A percentile compares a stretch with the other conserved stretches of the same genome.
Conservation (phyloP, 2,113 vertebrate genomes). For the Dicrurus megarhynchus region DNA sequence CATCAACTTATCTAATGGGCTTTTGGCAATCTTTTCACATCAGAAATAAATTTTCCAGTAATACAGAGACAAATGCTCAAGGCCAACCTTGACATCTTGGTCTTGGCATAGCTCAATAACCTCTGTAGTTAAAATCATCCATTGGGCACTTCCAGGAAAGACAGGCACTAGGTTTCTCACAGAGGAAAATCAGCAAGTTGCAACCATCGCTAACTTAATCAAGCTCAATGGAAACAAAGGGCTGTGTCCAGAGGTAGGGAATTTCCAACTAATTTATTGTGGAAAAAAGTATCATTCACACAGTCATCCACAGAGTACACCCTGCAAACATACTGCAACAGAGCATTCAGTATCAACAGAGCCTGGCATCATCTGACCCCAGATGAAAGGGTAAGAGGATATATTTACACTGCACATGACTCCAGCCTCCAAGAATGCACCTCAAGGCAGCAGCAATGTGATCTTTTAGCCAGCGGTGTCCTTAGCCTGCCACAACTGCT, state of each 20-base stretch:
- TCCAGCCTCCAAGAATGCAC: neutral
- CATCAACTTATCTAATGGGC: slow-evolving; percentile 18
- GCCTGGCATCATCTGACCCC: neutral
- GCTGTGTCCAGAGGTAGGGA: neutral
- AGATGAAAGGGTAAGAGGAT: slow-evolving; percentile 10
- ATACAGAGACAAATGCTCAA: neutral
- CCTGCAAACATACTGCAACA: neutral
- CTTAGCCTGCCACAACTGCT: neutral
- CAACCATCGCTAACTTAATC: neutral
- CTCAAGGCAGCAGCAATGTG: neutral
- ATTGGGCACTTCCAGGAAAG: neutral
- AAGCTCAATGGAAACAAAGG: slow-evolving; percentile 18
- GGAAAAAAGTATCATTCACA: neutral
- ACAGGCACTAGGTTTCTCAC: neutral
- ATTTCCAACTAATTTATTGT: slow-evolving; percentile 2
- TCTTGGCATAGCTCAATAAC: slow-evolving; percentile 6
- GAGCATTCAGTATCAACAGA: no score
- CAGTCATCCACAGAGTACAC: neutral
- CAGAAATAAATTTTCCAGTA: neutral
- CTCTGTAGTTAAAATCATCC: neutral
- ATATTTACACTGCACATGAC: slow-evolving; percentile 13
- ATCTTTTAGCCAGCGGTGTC: neutral
- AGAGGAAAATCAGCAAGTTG: neutral
- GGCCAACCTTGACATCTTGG: slow-evolving; percentile 17
- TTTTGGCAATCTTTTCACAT: slow-evolving; percentile 27